phyloP scores from a whole-genome alignment of 2,888 invertebrate species.

The Chloroclystis v-ata region DNA sequence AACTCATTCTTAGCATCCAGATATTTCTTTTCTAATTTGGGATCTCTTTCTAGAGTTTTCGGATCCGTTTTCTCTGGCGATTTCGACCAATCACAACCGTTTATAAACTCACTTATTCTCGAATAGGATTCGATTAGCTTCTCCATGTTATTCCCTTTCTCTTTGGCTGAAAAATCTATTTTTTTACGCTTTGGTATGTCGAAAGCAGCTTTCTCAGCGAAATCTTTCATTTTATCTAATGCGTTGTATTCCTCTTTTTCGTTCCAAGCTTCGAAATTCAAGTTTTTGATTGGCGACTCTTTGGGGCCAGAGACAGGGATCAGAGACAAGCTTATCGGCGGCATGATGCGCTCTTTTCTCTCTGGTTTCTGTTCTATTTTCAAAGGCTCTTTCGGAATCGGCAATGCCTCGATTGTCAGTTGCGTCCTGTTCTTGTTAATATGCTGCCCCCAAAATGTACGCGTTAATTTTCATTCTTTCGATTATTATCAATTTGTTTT shows the following conservation, averaged over 20 bases:
- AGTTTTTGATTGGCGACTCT: slow-evolving; percentile 58
- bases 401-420: slow-evolving; percentile 69
- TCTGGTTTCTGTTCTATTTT: slow-evolving; percentile 58
- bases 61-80: slow-evolving; percentile 55
- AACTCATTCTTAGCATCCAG: slow-evolving; percentile 72
- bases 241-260: slow-evolving; percentile 71
- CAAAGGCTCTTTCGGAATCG: slow-evolving; percentile 58
- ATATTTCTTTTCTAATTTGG: slow-evolving; percentile 65
- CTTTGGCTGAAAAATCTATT: slow-evolving; percentile 49
- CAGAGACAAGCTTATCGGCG: slow-evolving; percentile 68
- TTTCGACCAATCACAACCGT: slow-evolving; percentile 73
- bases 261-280: slow-evolving; percentile 57
- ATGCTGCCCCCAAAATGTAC: slow-evolving; percentile 63
- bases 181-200: slow-evolving; percentile 65
- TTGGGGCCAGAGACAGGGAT: slow-evolving; percentile 66
- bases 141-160: slow-evolving; percentile 58
- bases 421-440: slow-evolving; percentile 74
- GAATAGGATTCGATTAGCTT: slow-evolving; percentile 69
- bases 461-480: slow-evolving; percentile 34
- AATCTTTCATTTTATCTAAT: slow-evolving; percentile 73
- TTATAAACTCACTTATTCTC: slow-evolving; percentile 69
- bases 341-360: slow-evolving; percentile 61
- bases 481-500: slow-evolving; percentile 73
- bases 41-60: slow-evolving; percentile 45
- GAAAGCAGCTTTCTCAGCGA: slow-evolving; percentile 71